Evolutionary conservation across 2,113 vertebrate genomes (phyloP).

Genomic region (Nibea coibor): DNA sequence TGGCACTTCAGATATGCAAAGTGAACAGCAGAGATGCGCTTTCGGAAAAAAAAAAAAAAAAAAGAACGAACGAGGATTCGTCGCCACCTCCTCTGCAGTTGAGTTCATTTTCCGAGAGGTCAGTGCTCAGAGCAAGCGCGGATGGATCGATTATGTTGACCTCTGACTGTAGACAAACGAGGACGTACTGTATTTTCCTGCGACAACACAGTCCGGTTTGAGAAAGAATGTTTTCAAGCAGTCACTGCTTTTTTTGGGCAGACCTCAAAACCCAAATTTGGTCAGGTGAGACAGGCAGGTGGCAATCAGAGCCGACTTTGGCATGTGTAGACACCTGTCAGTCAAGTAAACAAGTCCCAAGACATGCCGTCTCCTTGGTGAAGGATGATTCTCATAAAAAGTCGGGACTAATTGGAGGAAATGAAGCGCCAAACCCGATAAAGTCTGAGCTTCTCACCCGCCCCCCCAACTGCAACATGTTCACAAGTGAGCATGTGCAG

Average conservation of each 20-base stretch:
- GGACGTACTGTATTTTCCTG: neutral
- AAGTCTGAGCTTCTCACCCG: neutral
- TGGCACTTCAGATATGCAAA: constrained; percentile 32
- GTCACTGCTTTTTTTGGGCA: neutral
- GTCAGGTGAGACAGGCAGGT: neutral
- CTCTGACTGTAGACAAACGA: neutral
- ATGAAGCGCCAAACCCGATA: neutral
- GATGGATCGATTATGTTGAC: neutral
- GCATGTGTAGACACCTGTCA: neutral
- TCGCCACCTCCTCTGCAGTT: neutral
- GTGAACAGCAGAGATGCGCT: neutral
- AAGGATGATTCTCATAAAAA: neutral
- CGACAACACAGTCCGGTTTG: neutral
- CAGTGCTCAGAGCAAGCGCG: neutral
- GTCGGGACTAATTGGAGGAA: neutral
- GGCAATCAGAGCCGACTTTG: neutral
- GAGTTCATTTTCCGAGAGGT: constrained; percentile 2
- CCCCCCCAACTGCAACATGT: neutral
- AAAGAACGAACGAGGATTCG: neutral
- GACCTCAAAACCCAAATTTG: neutral
- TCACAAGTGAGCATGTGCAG: neutral
- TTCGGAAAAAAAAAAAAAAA: constrained; percentile 7
- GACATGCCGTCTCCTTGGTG: neutral
- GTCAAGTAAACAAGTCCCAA: neutral
- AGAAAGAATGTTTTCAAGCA: neutral